These are phyloP conservation scores for Actias luna DNA, from an alignment of 2,888 invertebrate genomes.

Conservation along the genomic window DNA sequence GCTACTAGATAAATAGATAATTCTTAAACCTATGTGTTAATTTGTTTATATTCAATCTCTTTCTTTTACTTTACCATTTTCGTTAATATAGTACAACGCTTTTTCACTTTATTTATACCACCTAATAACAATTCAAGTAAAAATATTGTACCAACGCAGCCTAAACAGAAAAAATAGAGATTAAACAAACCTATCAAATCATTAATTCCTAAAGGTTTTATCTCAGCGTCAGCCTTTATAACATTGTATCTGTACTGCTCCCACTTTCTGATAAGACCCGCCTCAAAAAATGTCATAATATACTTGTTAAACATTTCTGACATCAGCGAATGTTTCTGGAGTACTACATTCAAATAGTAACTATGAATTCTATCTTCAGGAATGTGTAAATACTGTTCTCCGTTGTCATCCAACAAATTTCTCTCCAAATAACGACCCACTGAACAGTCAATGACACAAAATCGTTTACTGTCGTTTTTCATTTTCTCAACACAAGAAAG, in stretches of 20 bases:
- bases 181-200: conserved; percentile 61
- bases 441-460: conserved; percentile 72
- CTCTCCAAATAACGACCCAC: conserved; percentile 57
- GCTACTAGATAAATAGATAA: no score
- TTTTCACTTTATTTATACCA: conserved; percentile 21
- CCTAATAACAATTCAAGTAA: conserved; percentile 48
- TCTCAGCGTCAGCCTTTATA: conserved; percentile 58
- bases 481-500: conserved; percentile 55
- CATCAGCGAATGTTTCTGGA: conserved; percentile 59
- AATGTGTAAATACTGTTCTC: conserved; percentile 68
- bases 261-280: conserved; percentile 71
- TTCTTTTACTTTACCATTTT: neutral
- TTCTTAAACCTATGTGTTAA: neutral
- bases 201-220: conserved; percentile 53
- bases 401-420: conserved; percentile 59
- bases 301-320: conserved; percentile 53
- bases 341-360: conserved; percentile 58
- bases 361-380: conserved; percentile 67
- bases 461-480: conserved; percentile 51
- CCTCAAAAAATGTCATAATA: conserved; percentile 58
- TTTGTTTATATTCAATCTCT: neutral
- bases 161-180: conserved; percentile 41
- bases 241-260: conserved; percentile 61
- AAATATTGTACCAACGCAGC: conserved; percentile 46
- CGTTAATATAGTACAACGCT: conserved; percentile 5